Evolutionary conservation across 2,888 invertebrate species (phyloP).

Genomic region (Serrognathus titanus): DNA sequence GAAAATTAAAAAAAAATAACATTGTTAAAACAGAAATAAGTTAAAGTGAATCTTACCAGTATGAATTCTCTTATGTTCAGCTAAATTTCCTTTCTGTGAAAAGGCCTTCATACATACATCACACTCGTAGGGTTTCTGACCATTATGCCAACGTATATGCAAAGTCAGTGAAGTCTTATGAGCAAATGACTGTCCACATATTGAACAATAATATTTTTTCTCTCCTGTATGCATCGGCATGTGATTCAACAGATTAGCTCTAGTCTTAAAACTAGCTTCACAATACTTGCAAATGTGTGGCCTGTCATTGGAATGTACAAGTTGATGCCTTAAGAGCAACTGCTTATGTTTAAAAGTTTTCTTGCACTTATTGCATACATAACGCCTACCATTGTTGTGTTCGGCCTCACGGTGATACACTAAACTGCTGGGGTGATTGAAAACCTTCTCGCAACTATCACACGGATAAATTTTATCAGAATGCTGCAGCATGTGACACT

Average conservation of each 20-base stretch:
- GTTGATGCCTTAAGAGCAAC: slow-evolving; percentile 71
- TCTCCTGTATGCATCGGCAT: slow-evolving; percentile 68
- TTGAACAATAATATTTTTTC: slow-evolving; percentile 57
- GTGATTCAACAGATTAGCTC: slow-evolving; percentile 70
- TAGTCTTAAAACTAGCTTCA: slow-evolving; percentile 64
- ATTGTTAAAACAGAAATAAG: too few relatives aligned
- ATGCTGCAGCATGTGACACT: slow-evolving; percentile 55
- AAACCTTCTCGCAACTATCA: slow-evolving; percentile 64
- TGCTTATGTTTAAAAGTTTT: slow-evolving; percentile 74
- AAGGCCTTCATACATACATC: slow-evolving; percentile 69
- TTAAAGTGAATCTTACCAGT: slow-evolving; percentile 43
- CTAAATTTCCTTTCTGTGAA: slow-evolving; percentile 74
- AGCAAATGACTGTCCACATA: slow-evolving; percentile 69
- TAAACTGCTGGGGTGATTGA: slow-evolving; percentile 71
- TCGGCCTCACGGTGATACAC: slow-evolving; percentile 71
- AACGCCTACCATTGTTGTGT: slow-evolving; percentile 61
- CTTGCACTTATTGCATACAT: slow-evolving; percentile 71
- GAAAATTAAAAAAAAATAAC: too few relatives aligned
- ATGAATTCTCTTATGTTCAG: slow-evolving; percentile 74
- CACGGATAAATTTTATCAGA: slow-evolving; percentile 58
- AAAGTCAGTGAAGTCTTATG: slow-evolving; percentile 75
- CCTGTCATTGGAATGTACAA: slow-evolving; percentile 70
- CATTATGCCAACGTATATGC: slow-evolving; percentile 69
- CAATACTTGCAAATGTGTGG: slow-evolving; percentile 62
- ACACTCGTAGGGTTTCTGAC: slow-evolving; percentile 67